Base-by-base conservation (phyloP, 2,888 invertebrate genomes). In the Mythimna impura region DNA sequence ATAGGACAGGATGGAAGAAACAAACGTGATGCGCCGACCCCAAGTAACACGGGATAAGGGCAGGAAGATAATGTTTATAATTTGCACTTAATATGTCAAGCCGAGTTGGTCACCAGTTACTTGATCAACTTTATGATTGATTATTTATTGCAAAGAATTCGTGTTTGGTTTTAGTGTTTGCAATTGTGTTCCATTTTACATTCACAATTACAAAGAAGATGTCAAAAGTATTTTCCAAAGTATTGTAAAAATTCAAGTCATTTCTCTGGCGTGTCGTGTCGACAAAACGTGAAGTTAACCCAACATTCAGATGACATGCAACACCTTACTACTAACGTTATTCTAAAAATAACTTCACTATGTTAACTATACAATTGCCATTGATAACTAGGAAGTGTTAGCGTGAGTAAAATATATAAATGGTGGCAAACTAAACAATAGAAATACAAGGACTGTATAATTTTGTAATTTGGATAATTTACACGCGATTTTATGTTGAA, bases 311-410 rank as follows among this genome's bases (percentile, higher is more conserved):
- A 25, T 8, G 22, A 78, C 62, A 79, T 79, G 47, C 40, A 72
- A 58, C 60, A 50, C 58, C n/a, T 54, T 22, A 30, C n/a, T 12
- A 57, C 20, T 20, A 55, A 52, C 17, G 6, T 40, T 22, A 22
- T 47, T 66, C 50, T 79, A 58, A 60, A 57, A 66, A 80, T 82
- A 66, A 50, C 47, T 34, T 12, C 12, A 55, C 22, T 30, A 57
- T 25, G 17, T 61, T 57, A 30, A 10, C 43, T 50, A 40, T 78
- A 63, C 7, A 68, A 65, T 54, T 66, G 3, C 47, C 66, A 78
- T 78, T 64, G 25, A 58, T 66, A 66, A n/a, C 12, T 50, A 47
- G 43, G 57, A 76, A 62, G 30, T 55, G 61, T 20, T 30, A 25
- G 60, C 64, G 40, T 65, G 50, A 36, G 64, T 64, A 36, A 66